Percentiles rank a stretch among this genome's conserved stretches.
phyloP scores from a whole-genome alignment of 2,888 invertebrate genomes.

The Eristalinus sepulchralis region DNA sequence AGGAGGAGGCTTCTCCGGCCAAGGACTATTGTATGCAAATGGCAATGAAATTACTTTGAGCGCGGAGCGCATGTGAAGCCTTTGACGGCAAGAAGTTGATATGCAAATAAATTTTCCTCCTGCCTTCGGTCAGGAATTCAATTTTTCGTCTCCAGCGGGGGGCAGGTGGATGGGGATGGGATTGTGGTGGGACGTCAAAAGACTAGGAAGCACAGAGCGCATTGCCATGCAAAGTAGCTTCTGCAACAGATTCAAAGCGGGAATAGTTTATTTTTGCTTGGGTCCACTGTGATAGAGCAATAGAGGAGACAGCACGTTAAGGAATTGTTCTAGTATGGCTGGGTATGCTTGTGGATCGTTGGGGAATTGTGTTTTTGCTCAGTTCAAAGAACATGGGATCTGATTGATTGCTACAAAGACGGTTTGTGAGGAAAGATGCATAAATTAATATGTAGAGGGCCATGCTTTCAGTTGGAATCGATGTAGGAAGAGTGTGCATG shows the following conservation, averaged over 20 bases:
- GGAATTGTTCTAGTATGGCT: neutral
- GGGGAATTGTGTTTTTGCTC: neutral
- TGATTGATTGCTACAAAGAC: neutral
- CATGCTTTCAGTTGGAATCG: neutral
- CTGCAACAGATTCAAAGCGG: slow-evolving; percentile 26
- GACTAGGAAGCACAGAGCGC: slow-evolving; percentile 30
- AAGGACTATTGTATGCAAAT: slow-evolving; percentile 71
- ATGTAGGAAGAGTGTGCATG: neutral
- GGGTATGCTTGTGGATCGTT: neutral
- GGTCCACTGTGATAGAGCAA: neutral
- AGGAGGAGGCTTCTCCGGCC: slow-evolving; percentile 30
- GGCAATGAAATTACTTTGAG: slow-evolving; percentile 58
- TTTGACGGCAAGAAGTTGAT: slow-evolving; percentile 70
- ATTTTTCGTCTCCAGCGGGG: slow-evolving; percentile 4
- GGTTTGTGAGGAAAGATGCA: neutral
- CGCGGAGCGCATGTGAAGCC: slow-evolving; percentile 31
- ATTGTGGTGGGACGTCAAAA: neutral
- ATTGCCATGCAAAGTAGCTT: slow-evolving; percentile 56
- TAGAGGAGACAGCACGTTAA: neutral
- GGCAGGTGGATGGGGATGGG: neutral
- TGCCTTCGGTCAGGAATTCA: slow-evolving; percentile 41
- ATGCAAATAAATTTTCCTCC: slow-evolving; percentile 67
- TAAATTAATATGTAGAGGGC: neutral
- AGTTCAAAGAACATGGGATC: neutral
- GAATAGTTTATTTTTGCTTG: slow-evolving; percentile 33